Evolutionary conservation across 2,797 vertebrate genomes (phyloP).

Genomic region (Phataginus tetradactyla): DNA sequence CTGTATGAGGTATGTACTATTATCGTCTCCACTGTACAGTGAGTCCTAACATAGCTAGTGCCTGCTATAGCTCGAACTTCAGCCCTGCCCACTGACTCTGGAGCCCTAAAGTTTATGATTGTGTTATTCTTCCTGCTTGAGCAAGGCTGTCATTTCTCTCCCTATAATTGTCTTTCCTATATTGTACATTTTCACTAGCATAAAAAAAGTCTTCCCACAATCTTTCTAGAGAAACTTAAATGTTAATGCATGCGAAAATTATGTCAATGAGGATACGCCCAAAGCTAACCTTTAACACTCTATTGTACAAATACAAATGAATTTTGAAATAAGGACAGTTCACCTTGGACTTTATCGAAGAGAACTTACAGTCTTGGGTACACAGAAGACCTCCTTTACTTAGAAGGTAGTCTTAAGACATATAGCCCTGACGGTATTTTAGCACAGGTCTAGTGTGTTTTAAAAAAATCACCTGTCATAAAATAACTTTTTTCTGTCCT

Average conservation of each 20-base stretch:
- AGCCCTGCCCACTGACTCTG: background rate
- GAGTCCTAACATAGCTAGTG: background rate
- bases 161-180: background rate
- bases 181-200: background rate
- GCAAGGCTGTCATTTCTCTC: background rate
- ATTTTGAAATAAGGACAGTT: conserved; percentile 35
- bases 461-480: background rate
- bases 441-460: background rate
- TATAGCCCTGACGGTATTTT: background rate
- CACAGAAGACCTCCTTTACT: background rate
- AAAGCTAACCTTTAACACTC: background rate
- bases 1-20: background rate
- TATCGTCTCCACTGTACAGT: background rate
- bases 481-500: background rate
- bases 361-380: background rate
- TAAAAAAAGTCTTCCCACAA: background rate
- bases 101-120: background rate
- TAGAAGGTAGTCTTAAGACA: background rate
- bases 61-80: background rate
- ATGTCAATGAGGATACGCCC: background rate
- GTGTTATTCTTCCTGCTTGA: background rate
- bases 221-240: background rate
- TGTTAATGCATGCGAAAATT: background rate
- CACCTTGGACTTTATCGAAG: background rate
- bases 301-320: background rate